Conservation (phyloP, 2,888 invertebrate species). For the Uropetala carovei region DNA sequence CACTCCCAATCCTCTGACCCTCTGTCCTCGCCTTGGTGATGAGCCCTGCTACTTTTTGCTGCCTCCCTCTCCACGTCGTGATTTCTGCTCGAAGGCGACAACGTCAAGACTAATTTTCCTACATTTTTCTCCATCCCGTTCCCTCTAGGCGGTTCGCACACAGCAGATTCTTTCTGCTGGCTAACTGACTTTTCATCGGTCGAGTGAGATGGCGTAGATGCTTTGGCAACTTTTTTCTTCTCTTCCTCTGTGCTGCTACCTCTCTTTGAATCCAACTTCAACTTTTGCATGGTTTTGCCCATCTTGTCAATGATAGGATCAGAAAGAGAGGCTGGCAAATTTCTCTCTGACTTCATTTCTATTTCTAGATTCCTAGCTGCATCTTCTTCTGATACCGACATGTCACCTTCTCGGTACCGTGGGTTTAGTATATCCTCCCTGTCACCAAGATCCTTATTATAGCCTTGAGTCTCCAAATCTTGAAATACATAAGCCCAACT, state of each 20-base stretch:
- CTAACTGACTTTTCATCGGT: not conserved
- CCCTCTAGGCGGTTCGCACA: not conserved
- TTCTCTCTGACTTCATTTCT: constrained; percentile 46
- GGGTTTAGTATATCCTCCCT: constrained; percentile 50
- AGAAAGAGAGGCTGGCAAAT: not conserved
- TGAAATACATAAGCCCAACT: constrained; percentile 89
- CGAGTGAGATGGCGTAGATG: not conserved
- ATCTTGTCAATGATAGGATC: constrained; percentile 50
- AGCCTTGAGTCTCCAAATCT: constrained; percentile 85
- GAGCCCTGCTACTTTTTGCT: not conserved
- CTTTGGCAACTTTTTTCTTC: constrained; percentile 14
- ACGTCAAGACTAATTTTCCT: not conserved
- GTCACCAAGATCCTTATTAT: constrained; percentile 73
- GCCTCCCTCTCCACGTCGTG: constrained; percentile 23
- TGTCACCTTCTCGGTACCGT: constrained; percentile 26
- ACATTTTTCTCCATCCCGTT: constrained; percentile 8
- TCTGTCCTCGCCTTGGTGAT: constrained; percentile 10
- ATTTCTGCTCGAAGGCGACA: not conserved
- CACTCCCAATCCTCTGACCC: constrained; percentile 81
- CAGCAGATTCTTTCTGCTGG: not conserved
- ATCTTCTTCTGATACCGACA: constrained; percentile 42
- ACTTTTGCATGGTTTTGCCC: constrained; percentile 36
- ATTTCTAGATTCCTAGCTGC: constrained; percentile 12
- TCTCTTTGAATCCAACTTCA: constrained; percentile 49
- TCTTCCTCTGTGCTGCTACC: constrained; percentile 42